These are phyloP conservation scores for Macrophya annulata DNA, from an alignment of 2,888 invertebrate genomes.

Conservation along the genomic window DNA sequence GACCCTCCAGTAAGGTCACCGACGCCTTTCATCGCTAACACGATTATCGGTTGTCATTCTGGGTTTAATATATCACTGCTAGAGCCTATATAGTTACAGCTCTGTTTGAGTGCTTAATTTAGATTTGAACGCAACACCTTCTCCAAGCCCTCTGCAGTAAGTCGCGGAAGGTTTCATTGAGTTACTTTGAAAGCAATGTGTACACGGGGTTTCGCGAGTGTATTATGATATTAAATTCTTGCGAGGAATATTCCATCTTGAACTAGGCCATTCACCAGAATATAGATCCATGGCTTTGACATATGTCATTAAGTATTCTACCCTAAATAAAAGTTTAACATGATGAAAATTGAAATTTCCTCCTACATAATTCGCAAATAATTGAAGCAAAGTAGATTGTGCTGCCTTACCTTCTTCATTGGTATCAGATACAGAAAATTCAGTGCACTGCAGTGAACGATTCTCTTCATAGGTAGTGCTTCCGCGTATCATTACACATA, in stretches of 20 bases:
- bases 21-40: constrained; percentile 1
- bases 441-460: neutral
- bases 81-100: neutral
- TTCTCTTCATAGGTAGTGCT: neutral
- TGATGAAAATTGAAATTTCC: neutral
- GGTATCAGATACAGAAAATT: neutral
- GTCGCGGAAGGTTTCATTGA: neutral
- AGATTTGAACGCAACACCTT: neutral
- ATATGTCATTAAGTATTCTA: neutral
- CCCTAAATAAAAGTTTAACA: neutral
- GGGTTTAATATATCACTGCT: neutral
- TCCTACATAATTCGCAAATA: neutral
- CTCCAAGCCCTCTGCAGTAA: neutral
- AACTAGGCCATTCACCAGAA: neutral
- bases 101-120: neutral
- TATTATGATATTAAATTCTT: neutral
- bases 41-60: neutral
- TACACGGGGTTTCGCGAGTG: neutral
- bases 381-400: neutral
- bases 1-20: neutral
- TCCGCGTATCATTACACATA: neutral
- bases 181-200: neutral
- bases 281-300: neutral
- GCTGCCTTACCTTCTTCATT: neutral
- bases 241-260: neutral